Conservation (phyloP, 2,113 vertebrate genomes). For the Nannospalax galili region DNA sequence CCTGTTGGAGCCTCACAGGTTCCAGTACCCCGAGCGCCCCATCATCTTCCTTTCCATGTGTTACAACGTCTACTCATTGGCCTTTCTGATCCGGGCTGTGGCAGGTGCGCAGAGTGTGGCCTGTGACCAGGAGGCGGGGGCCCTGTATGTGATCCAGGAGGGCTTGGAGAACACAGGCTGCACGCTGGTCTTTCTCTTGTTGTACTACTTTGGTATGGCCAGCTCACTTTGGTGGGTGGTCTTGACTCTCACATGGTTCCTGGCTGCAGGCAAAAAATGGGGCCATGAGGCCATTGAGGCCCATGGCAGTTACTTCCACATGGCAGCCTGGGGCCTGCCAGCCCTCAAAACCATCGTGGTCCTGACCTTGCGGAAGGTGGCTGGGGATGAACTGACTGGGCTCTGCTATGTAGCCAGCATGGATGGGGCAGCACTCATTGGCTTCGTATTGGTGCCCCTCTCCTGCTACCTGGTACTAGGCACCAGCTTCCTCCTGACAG, state of each 20-base stretch:
- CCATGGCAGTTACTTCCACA: conserved; percentile 98
- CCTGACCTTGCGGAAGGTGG: conserved; percentile 97
- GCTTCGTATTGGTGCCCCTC: conserved; percentile 95
- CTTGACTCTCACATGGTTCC: conserved; percentile 98
- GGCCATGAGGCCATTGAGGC: conserved; percentile 98
- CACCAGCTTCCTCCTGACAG: conserved; percentile 97
- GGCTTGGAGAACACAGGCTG: conserved; percentile 97
- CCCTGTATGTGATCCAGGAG: conserved; percentile 96
- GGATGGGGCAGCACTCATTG: conserved; percentile 91
- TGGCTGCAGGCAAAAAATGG: conserved; percentile 98
- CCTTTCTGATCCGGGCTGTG: conserved; percentile 96
- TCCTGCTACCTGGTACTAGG: conserved; percentile 96
- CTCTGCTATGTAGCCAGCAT: conserved; percentile 97
- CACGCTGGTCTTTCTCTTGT: conserved; percentile 97
- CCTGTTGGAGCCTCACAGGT: conserved; percentile 96
- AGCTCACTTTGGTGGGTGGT: conserved; percentile 99
- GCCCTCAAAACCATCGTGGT: conserved; percentile 97
- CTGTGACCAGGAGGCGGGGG: conserved; percentile 94
- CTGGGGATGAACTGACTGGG: conserved; percentile 96
- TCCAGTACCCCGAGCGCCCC: conserved; percentile 98
- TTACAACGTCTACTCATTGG: conserved; percentile 97
- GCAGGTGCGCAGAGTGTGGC: conserved; percentile 96
- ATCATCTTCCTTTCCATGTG: conserved; percentile 99
- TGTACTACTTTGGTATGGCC: conserved; percentile 99
- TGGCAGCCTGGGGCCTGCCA: conserved; percentile 97